Evolutionary conservation across 2,888 invertebrate species (phyloP).

Genomic region (Agrilus mali): DNA sequence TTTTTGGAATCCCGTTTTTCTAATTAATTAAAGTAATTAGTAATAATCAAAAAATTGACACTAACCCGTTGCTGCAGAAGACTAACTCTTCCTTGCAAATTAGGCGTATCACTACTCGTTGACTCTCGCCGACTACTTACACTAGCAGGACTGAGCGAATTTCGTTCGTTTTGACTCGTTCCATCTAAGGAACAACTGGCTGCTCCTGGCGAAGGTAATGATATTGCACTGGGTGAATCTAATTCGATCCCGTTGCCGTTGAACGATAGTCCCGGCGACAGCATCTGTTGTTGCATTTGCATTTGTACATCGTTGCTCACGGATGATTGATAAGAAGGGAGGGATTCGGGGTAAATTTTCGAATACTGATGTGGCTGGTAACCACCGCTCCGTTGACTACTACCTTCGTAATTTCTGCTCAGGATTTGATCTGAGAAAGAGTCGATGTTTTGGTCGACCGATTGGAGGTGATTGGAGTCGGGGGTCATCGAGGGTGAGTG

Average conservation of each 20-base stretch:
- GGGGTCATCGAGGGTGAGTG: slow-evolving; percentile 63
- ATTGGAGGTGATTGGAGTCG: slow-evolving; percentile 42
- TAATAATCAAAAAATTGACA: slow-evolving; percentile 17
- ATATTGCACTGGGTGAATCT: slow-evolving; percentile 67
- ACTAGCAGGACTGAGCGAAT: slow-evolving; percentile 52
- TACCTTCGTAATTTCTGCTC: slow-evolving; percentile 27
- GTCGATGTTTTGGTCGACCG: slow-evolving; percentile 47
- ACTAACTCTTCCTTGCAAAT: slow-evolving; percentile 46
- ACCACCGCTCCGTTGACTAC: slow-evolving; percentile 8
- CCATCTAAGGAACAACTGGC: slow-evolving; percentile 59
- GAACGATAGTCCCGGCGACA: slow-evolving; percentile 44
- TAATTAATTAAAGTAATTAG: too few species aligned
- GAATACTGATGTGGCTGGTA: slow-evolving; percentile 28
- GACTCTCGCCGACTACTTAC: slow-evolving; percentile 55
- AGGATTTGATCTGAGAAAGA: slow-evolving; percentile 65
- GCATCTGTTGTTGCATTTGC: slow-evolving; percentile 46
- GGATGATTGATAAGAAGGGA: slow-evolving; percentile 29
- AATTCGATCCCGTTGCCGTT: slow-evolving; percentile 51
- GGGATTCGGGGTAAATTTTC: slow-evolving; percentile 31
- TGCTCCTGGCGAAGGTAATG: slow-evolving; percentile 68
- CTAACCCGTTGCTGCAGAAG: slow-evolving; percentile 84
- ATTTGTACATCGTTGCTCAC: slow-evolving; percentile 44
- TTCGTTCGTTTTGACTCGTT: slow-evolving; percentile 42
- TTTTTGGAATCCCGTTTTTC: too few species aligned
- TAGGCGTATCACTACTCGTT: slow-evolving; percentile 39